Evolutionary conservation across 2,113 vertebrate species (phyloP), one percentile per base, ranked within the genome.

Genomic region (Nyctereutes procyonoides): DNA sequence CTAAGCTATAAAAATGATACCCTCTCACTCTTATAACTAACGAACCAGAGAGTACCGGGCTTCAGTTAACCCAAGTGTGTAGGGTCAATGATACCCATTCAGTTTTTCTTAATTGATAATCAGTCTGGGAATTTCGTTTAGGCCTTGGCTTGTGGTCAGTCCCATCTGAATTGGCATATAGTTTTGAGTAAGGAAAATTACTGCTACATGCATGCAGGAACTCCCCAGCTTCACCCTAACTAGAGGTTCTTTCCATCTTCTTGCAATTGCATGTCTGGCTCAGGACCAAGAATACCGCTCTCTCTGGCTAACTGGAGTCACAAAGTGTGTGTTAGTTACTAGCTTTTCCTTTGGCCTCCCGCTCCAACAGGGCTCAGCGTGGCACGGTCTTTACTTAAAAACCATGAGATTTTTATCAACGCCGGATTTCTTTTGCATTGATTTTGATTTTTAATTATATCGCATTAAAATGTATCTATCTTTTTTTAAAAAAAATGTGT

Each of bases 351-450:
- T 80, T 71, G 13, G 55, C 55, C 22, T 90, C 63, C 32, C 30
- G 14, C 3, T 79, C 67, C 69, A 90, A 3, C 14, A 82, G 6
- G 10, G 26, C 71, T 43, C n/a, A 56, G 20, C 30, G 67, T 5
- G 38, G 24, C 51, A 80, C 35, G 55, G 79, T 73, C 26, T 94
- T 77, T 76, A 55, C 58, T 88, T 91, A 85, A 98, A 93, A 93
- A 92, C 12, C 14, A 3, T 71, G 55, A 17, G 20, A 74, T 77
- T 73, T n/a, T n/a, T 69, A 53, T 89, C 60, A 82, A 67, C 11
- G 38, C 69, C 43, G 38, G 20, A 19, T 71, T 32, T 71, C 53
- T 82, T 51, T 38, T 24, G 62, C 90, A 62, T n/a, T 91, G 17
- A 73, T 55, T 93, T 67, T 62, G 15, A 90, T 43, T 86, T 90